Evolutionary conservation across 2,113 vertebrate species (phyloP).

Genomic region (Centropristis striata): DNA sequence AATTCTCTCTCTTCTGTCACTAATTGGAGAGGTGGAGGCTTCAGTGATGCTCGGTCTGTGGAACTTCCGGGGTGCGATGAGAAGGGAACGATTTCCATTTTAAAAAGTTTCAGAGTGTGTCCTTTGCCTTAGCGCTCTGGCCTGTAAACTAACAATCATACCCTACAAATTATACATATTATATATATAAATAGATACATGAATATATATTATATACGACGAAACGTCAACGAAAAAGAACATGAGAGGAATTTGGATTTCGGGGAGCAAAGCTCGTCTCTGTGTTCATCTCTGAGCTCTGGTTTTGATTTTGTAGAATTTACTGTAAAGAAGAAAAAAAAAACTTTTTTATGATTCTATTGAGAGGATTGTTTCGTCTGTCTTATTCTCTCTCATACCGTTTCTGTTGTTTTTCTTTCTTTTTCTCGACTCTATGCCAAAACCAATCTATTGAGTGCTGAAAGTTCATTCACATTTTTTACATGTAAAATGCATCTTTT

Average conservation of each 20-base stretch:
- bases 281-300: constrained; percentile 72
- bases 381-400: constrained; percentile 58
- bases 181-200: constrained; percentile 81
- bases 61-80: background rate
- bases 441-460: constrained; percentile 75
- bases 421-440: constrained; percentile 73
- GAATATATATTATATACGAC: constrained; percentile 81
- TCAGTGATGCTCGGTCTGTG: background rate
- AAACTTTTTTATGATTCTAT: constrained; percentile 79
- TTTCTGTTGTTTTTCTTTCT: constrained; percentile 31
- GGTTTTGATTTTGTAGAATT: constrained; percentile 83
- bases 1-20: constrained; percentile 11
- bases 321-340: constrained; percentile 79
- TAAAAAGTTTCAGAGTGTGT: constrained; percentile 55
- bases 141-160: constrained; percentile 77
- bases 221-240: constrained; percentile 56
- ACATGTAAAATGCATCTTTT: constrained; percentile 68
- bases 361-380: constrained; percentile 71
- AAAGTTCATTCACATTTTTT: constrained; percentile 67
- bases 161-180: constrained; percentile 79
- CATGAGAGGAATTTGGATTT: constrained; percentile 66
- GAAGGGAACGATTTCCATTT: constrained; percentile 35
- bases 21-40: background rate
- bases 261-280: constrained; percentile 68
- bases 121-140: constrained; percentile 78